phyloP scores from a whole-genome alignment of 2,113 vertebrate species.

The Cyanocitta stelleri region DNA sequence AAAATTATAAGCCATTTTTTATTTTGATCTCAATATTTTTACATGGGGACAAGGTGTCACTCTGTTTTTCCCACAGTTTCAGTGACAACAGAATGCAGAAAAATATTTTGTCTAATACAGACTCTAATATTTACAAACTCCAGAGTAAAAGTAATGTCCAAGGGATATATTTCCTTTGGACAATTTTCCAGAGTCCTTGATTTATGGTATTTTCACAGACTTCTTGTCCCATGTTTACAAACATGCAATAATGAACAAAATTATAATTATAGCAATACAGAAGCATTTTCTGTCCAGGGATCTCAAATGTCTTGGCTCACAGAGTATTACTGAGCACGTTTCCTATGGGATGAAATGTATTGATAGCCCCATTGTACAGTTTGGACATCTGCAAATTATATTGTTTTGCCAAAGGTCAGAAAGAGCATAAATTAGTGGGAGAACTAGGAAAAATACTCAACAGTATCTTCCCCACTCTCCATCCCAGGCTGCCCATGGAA shows the following conservation, averaged over 20 bases:
- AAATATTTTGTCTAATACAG: not conserved
- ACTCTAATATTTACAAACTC: not conserved
- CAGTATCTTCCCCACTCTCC: not conserved
- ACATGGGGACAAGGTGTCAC: not conserved
- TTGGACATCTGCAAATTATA: not conserved
- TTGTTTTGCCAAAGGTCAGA: slow-evolving; percentile 7
- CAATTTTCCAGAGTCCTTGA: not conserved
- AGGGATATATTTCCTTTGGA: not conserved
- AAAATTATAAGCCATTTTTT: not conserved
- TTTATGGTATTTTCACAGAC: not conserved
- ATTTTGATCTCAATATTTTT: not conserved
- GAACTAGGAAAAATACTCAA: not conserved
- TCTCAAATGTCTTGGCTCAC: not conserved
- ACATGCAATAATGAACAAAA: not conserved
- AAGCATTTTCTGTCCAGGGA: not conserved
- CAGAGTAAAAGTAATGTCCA: not conserved
- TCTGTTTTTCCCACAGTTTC: not conserved
- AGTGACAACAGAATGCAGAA: not conserved
- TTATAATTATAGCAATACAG: not conserved
- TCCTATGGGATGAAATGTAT: not conserved
- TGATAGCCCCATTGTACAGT: not conserved
- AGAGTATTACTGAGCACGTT: not conserved
- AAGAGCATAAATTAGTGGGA: not conserved
- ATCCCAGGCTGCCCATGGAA: not conserved
- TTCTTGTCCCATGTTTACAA: not conserved